Evolutionary conservation across 2,113 vertebrate species (phyloP).

Genomic region (Leucoraja erinaceus): DNA sequence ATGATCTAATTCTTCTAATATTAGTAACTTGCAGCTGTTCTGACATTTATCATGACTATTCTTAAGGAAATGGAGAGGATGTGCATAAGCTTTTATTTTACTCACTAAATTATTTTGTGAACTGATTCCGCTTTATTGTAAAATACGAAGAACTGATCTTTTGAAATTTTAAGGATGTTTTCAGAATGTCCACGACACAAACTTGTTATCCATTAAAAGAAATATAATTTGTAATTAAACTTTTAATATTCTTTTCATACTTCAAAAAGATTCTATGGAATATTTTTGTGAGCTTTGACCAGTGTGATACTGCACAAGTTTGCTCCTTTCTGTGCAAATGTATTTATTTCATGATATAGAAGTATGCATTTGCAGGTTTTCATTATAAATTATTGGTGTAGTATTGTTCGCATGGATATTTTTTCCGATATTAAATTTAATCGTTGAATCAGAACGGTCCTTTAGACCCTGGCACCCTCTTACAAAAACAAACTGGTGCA

Average conservation of each 20-base stretch:
- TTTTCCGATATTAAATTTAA: not conserved
- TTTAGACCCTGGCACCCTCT: not conserved
- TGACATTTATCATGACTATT: not conserved
- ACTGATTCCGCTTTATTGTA: not conserved
- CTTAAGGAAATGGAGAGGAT: not conserved
- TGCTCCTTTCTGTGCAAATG: not conserved
- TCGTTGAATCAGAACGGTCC: not conserved
- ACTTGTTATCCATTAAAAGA: not conserved
- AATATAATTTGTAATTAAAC: not conserved
- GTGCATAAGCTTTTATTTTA: not conserved
- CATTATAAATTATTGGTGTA: not conserved
- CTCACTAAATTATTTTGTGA: not conserved
- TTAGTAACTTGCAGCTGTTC: not conserved
- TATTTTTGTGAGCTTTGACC: not conserved
- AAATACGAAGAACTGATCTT: not conserved
- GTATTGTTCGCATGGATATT: not conserved
- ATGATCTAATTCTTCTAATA: not conserved
- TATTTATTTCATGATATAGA: not conserved
- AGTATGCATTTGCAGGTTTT: not conserved
- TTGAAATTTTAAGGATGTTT: not conserved
- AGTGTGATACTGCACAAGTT: not conserved
- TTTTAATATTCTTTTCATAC: not conserved
- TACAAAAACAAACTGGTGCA: no score
- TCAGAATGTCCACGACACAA: not conserved
- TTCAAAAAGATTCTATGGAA: not conserved